Conservation (phyloP, 2,888 invertebrate genomes). For the Lycocerus yunnanus region DNA sequence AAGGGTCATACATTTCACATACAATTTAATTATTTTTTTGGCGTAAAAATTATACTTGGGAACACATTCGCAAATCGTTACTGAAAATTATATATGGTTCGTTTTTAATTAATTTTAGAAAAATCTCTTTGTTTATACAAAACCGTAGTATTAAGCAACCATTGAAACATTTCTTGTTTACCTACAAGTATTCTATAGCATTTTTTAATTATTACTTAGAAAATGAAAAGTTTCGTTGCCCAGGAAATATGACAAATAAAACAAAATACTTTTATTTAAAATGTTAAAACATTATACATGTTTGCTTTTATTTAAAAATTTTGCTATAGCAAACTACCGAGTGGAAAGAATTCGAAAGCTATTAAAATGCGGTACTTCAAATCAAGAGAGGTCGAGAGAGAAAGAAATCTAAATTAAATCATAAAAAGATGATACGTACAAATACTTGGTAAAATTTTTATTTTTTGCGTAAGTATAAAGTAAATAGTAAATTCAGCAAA, state of each 20-base stretch:
- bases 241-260: neutral
- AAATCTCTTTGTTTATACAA: neutral
- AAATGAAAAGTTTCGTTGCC: neutral
- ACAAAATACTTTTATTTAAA: neutral
- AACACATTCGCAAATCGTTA: neutral
- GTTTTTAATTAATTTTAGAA: neutral
- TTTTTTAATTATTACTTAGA: neutral
- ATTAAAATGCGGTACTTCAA: neutral
- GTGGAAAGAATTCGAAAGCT: neutral
- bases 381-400: neutral
- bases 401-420: neutral
- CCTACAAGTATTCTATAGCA: neutral
- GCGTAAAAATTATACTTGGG: neutral
- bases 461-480: too few species aligned
- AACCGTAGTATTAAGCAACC: neutral
- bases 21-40: conserved; percentile 4
- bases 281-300: neutral
- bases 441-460: neutral
- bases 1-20: conserved; percentile 1
- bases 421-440: neutral
- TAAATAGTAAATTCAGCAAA: too few species aligned
- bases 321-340: neutral
- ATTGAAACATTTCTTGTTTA: neutral
- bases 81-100: neutral
- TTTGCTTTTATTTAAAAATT: too few species aligned